Base-by-base conservation (phyloP, 2,888 invertebrate genomes). In the Escarpia spicata region DNA sequence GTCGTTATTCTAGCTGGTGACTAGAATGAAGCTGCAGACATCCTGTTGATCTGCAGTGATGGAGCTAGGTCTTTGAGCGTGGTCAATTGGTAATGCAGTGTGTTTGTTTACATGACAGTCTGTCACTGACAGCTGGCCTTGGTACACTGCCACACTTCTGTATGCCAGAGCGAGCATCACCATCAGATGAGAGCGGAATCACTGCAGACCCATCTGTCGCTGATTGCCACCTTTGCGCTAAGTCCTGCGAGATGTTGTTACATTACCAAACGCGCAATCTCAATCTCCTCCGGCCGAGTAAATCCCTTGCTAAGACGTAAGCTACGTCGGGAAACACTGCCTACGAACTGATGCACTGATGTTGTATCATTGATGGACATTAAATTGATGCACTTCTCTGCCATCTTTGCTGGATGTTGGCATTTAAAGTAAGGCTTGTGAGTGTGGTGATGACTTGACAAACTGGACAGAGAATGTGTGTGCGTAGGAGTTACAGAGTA, bases 181-280 rank as follows among this genome's bases (percentile, higher is more conserved):
- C 2, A 26, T 75, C 75, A 26, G 75, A 75, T 26, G 75, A 75
- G 26, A n/a, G 2, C 75, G 75, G 75, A 75, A 75, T 75, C 75
- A 75, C 75, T 75, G 19, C 75, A 75, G 75, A 75, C 75, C 19
- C 75, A 2, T 26, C 75, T 15, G 19, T 75, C 26, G n/a, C 75
- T 75, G 75, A 75, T 75, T 75, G 75, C 75, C 75, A 75, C 75
- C 75, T 75, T 75, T n/a, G 75, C 75, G 75, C n/a, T 26, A 75
- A 75, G 75, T 26, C 75, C 19, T 75, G 19, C 26, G 75, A 75
- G 26, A 75, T 75, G 75, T 26, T 6, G 26, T 75, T 75, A 75
- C 75, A 75, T 75, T 75, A 75, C 75, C 75, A 75, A 75, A 26
- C 75, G 19, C 6, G 26, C 75, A 75, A 26, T 75, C 75, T 75